Percentiles rank a stretch among this genome's conserved stretches.
These are phyloP conservation scores for Dynastes hyllus DNA, from an alignment of 2,888 invertebrate species.

Conservation along the genomic window DNA sequence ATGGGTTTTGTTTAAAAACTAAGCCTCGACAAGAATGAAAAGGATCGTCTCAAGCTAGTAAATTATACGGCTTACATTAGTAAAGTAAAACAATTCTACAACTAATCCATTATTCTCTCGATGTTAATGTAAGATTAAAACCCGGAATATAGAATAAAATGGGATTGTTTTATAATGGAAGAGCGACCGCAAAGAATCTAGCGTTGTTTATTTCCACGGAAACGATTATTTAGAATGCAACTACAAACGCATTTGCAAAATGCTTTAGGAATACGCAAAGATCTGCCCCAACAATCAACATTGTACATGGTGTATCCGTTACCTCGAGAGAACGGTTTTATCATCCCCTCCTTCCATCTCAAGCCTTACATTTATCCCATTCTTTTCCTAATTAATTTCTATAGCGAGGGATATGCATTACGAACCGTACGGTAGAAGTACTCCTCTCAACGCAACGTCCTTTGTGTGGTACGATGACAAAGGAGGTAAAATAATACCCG, in stretches of 20 bases:
- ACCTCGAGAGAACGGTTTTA: background rate
- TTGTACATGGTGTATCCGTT: background rate
- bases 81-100: background rate
- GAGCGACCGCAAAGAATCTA: background rate
- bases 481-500: slow-evolving; percentile 18
- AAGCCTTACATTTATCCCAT: slow-evolving; percentile 4
- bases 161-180: background rate
- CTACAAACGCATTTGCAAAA: slow-evolving; percentile 10
- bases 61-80: too few relatives aligned
- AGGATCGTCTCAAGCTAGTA: too few relatives aligned
- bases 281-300: background rate
- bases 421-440: slow-evolving; percentile 14
- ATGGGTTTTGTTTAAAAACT: too few relatives aligned
- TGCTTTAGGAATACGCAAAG: background rate
- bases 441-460: slow-evolving; percentile 17
- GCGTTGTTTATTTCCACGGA: background rate
- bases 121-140: background rate
- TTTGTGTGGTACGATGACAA: slow-evolving; percentile 30
- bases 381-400: slow-evolving; percentile 36
- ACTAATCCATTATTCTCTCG: slow-evolving; percentile 10
- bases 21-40: too few relatives aligned
- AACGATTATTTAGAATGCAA: slow-evolving; percentile 6
- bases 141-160: background rate
- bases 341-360: background rate
- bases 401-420: slow-evolving; percentile 33